phyloP scores from a whole-genome alignment of 2,113 vertebrate genomes.

The Thomomys bottae region DNA sequence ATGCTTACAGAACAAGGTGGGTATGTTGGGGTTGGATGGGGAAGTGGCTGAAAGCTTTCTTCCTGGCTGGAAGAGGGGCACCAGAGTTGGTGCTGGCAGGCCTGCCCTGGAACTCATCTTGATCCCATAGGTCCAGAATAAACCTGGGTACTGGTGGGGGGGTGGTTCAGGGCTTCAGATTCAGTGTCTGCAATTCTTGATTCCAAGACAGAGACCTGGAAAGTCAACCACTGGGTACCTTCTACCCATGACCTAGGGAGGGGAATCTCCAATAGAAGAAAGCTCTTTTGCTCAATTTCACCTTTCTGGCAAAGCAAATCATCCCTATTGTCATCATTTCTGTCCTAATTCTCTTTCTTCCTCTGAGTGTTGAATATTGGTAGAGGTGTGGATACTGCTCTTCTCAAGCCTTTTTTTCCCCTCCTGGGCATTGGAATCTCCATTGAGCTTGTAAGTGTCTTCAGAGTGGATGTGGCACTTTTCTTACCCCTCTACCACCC shows the following conservation, averaged over 20 bases:
- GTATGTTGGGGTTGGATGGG: not conserved
- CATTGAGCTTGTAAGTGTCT: not conserved
- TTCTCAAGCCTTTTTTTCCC: not conserved
- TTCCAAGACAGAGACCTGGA: not conserved
- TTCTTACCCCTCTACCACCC: not conserved
- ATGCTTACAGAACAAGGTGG: not conserved
- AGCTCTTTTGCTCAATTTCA: not conserved
- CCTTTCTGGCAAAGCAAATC: not conserved
- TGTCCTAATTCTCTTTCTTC: not conserved
- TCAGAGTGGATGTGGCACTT: not conserved
- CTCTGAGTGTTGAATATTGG: not conserved
- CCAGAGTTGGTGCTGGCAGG: accelerated
- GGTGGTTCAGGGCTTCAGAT: not conserved
- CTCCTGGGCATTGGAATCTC: not conserved
- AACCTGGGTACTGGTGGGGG: not conserved
- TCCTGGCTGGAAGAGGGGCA: not conserved
- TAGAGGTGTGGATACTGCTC: not conserved
- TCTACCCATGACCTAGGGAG: not conserved
- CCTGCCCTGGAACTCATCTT: not conserved
- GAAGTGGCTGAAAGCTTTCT: not conserved
- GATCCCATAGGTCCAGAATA: not conserved
- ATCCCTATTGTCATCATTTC: not conserved
- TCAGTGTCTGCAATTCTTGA: not conserved
- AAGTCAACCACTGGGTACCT: not conserved
- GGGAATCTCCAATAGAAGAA: not conserved